Evolutionary conservation across 2,113 vertebrate genomes (phyloP), one percentile per base, ranked within the genome.

Genomic region (Amazona vittata): DNA sequence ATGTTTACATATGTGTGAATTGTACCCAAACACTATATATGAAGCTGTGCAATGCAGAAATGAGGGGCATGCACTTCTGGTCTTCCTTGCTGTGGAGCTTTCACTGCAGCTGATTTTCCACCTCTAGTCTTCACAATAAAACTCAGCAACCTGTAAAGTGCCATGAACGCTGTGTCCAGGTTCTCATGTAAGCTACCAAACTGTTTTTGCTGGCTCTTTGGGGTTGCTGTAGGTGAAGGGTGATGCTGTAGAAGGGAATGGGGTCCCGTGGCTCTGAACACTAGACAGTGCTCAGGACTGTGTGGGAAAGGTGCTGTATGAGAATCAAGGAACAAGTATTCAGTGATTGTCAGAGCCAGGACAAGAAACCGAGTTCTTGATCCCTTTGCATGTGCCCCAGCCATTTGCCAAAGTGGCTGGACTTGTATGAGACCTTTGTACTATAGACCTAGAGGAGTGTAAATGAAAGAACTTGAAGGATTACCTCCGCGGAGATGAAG

Each of bases 81-180:
- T 53, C 35, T 81, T 80, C 15, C 19, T 91, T 86, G 41, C 33
- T 79, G 24, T 81, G 13, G 67, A 50, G 20, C 67, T 97, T 75
- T 95, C 67, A 46, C 50, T 81, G 77, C 43, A 92, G 77, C 37
- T 91, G 74, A 24, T 92, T 92, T 93, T 69, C n/a, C 62, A 94
- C 47, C 50, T 93, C 29, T 14, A 63, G 37, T 24, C 60, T 95
- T 91, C 78, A 77, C 37, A 86, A 47, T 75, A 70, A 83, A 74
- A 80, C 49, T 29, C 25, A 55, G 35, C 26, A 60, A 49, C 80
- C 39, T 79, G 43, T 57, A 29, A 71, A 91, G 69, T 76, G 57
- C 57, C 86, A 46, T 85, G 53, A 86, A 95, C 64, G n/a, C 43
- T 53, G 16, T 59, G 63, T 68, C 35, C 7, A 29, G 46, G 12